Evolutionary conservation across 2,888 invertebrate genomes (phyloP), one percentile per base, ranked within the genome.

Genomic region (Nebria brevicollis): DNA sequence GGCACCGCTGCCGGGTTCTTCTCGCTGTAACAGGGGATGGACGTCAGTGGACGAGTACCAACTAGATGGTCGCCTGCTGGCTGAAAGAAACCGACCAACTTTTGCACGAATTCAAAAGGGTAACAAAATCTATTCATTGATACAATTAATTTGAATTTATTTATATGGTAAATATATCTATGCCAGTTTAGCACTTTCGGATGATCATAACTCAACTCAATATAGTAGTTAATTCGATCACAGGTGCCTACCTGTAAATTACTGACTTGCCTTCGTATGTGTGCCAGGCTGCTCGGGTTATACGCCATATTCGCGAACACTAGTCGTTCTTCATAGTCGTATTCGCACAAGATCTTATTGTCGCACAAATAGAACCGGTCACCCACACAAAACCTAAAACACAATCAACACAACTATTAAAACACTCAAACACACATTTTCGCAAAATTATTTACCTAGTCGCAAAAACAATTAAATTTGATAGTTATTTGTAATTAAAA

Each of bases 321-420:
- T 89, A 96, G 92, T 86, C 97, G 90, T 89, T 97, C 97, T 87
- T 97, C 97, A 89, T 97, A 97, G 90, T 97, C 97, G 90, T 96
- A 96, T 89, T 97, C 97, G 91, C 97, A 97, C 73, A 97, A 93
- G 86, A 97, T 97, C 91, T 96, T 96, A 91, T 97, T 97, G 91
- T 97, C 97, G 89, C 96, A 96, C 86, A 97, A 91, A 90, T 97
- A 97, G 90, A 97, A 97, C 87, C 96, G 93, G 89, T 97, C 97
- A 41, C 97, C 97, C 74, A 97, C 97, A 90, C 97, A 97, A 91
- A 97, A 97, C 93, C 97, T 97, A 90, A 54, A 54, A 34, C 5
- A 34, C 34, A 34, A 4, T 34, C 34, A 34, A 4, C 1, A 4
- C 13, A 87, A 89, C 86, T 87, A 34, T 34, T 5, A 5, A 5